These are phyloP conservation scores for Phengaris alcon DNA, from an alignment of 2,888 invertebrate species.

Conservation along the genomic window DNA sequence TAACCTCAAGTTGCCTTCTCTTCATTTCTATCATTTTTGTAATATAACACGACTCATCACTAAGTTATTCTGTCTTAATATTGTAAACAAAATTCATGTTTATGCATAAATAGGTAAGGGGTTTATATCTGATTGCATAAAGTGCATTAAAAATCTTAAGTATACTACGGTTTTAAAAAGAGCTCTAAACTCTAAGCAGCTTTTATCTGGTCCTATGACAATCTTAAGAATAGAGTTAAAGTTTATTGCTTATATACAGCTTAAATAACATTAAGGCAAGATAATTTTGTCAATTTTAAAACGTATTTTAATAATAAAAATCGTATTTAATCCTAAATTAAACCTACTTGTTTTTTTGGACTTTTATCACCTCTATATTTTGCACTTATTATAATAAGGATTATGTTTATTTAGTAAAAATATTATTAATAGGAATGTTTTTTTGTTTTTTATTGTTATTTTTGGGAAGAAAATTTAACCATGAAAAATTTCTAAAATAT, in stretches of 20 bases:
- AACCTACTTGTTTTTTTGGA: constrained; percentile 3
- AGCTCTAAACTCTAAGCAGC: constrained; percentile 11
- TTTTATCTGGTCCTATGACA: constrained; percentile 32
- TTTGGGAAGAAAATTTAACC: constrained; percentile 12
- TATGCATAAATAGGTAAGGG: background rate
- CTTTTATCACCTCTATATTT: constrained; percentile 4
- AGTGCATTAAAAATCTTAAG: constrained; percentile 23
- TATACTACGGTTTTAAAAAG: constrained; percentile 1
- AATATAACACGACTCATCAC: background rate
- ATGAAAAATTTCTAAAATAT: background rate
- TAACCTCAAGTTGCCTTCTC: background rate
- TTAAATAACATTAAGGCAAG: constrained; percentile 43
- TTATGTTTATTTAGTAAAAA: background rate
- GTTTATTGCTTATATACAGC: constrained; percentile 26
- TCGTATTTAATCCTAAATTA: background rate
- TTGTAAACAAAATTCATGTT: background rate
- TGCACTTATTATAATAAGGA: background rate
- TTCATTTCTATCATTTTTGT: background rate
- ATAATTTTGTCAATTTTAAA: constrained; percentile 33
- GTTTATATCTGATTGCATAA: background rate
- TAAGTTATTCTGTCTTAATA: constrained; percentile 28
- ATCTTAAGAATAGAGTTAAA: constrained; percentile 40
- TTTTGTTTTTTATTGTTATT: background rate
- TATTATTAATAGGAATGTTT: constrained; percentile 23
- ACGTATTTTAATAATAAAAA: background rate